Base-by-base conservation (phyloP, 2,797 vertebrate genomes). In the Salmo trutta region DNA sequence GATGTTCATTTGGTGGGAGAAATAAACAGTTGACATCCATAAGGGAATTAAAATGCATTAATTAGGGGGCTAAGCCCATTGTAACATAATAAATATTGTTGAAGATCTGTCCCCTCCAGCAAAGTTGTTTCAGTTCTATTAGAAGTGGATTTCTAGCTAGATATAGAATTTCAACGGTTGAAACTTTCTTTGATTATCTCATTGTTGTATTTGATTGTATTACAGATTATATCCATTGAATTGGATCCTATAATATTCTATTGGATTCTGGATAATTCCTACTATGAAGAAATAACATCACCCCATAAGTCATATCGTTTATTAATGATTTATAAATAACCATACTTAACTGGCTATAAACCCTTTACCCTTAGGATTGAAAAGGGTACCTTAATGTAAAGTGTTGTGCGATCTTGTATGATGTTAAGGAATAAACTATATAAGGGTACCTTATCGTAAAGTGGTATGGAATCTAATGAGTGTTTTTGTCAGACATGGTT, bases 1-100 rank as follows among this genome's bases (percentile, higher is more conserved):
- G 90, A 92, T 94, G 94, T 12, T 94, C 93, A 95, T 95, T 94
- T 93, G 93, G 91, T 90, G 84, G 81, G 83, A 76, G 41, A 73
- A 83, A 81, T 90, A 92, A 87, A 91, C 88, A 91, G 91, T 90
- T 93, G 89, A 93, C 90, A 93, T 90, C 91, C 91, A 93, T 92
- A 88, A 89, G 91, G 90, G 92, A 95, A 94, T 95, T 94, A 93
- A 88, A 90, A 93, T 90, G 88, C 78, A 76, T 91, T 93, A 93
- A 94, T 95, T 94, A 94, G 85, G 91, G 10, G 92, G 92, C 92
- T 90, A 47, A 47, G 10, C 10, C 10, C 87, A 85, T 91, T 92
- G 90, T 88, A 91, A 93, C 90, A 93, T 90, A 91, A 91, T 92
- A 93, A 93, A 93, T 92, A 94, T 94, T 90, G 89, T 86, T 78